Percentiles rank a stretch among this genome's conserved stretches.
Evolutionary conservation across 2,113 vertebrate species (phyloP).

Genomic region (cattle (Bos taurus)): ARS-UCD2.0 NC_037357.1:138234001-138234500

Average conservation of each 20-base stretch:
- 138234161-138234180: accelerated
- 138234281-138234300: not conserved
- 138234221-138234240: not conserved
- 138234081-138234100: not conserved
- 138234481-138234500: not conserved
- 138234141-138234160: not conserved
- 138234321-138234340: not conserved
- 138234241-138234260: not conserved
- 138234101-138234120: accelerated
- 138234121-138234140: not conserved
- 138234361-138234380: not conserved
- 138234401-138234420: not conserved
- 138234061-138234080: not conserved
- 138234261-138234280: not conserved
- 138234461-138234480: not conserved
- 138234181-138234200: not conserved
- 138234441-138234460: not conserved
- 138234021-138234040: no score
- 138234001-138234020: no score
- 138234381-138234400: not conserved
- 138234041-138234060: not conserved
- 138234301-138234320: no score
- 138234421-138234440: not conserved
- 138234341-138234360: not conserved
- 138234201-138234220: not conserved